phyloP scores from a whole-genome alignment of 1,140 invertebrate genomes.

The Drosophila orosa region DNA sequence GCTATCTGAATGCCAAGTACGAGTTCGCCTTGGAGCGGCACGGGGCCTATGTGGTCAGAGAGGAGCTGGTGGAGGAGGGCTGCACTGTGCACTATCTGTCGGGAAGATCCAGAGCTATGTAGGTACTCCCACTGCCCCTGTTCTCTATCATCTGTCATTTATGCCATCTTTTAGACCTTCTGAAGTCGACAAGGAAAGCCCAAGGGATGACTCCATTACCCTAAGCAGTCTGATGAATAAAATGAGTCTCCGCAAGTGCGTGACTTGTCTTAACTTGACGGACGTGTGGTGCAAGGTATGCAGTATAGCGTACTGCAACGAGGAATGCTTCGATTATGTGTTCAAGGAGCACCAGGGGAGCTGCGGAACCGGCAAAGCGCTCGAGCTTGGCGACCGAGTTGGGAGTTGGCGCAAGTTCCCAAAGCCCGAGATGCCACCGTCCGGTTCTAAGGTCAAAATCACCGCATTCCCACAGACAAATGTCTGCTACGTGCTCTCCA shows the following conservation, averaged over 20 bases:
- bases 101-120: conserved; percentile 27
- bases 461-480: conserved; percentile 71
- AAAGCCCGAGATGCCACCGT: conserved; percentile 36
- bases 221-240: neutral
- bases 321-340: conserved; percentile 36
- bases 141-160: too few relatives aligned
- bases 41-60: conserved; percentile 18
- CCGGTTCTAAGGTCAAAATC: conserved; percentile 54
- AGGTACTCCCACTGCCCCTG: neutral
- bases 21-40: conserved; percentile 52
- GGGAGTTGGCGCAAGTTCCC: neutral
- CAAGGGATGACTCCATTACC: neutral
- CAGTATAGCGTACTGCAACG: conserved; percentile 53
- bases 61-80: neutral
- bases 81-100: conserved; percentile 24
- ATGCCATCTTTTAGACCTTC: neutral
- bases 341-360: conserved; percentile 21
- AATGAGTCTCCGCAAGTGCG: conserved; percentile 26
- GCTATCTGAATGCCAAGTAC: conserved; percentile 52
- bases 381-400: conserved; percentile 2
- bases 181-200: neutral
- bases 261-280: conserved; percentile 41
- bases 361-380: conserved; percentile 21
- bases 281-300: conserved; percentile 47
- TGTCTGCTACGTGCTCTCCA: conserved; percentile 68